These are phyloP conservation scores for Holacanthella duospinosa DNA, from an alignment of 2,888 invertebrate genomes.

Conservation along the genomic window DNA sequence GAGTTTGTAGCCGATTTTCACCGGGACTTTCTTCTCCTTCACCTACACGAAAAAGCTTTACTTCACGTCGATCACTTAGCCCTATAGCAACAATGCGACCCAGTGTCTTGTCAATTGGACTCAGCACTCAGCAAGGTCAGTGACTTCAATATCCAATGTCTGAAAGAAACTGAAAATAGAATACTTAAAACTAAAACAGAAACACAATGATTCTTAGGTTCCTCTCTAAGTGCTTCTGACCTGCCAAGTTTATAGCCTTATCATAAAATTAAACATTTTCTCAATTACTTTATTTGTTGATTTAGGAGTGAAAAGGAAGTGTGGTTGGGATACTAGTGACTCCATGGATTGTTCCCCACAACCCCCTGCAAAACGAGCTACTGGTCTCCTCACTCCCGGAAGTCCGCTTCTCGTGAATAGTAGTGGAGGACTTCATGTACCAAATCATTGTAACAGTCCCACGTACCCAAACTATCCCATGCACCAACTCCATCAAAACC, in stretches of 20 bases:
- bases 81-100: constrained; percentile 36
- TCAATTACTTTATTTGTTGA: not conserved
- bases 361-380: constrained; percentile 35
- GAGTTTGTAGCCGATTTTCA: constrained; percentile 29
- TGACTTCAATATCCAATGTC: not conserved
- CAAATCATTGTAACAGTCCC: not conserved
- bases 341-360: constrained; percentile 37
- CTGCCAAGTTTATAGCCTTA: not conserved
- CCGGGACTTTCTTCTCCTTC: constrained; percentile 35
- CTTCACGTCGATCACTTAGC: constrained; percentile 33
- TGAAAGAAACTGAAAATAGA: too few relatives aligned
- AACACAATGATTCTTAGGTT: too few relatives aligned
- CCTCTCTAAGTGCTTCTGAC: too few relatives aligned
- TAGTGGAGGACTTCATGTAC: not conserved
- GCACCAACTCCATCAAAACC: constrained; percentile 16
- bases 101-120: constrained; percentile 28
- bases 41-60: constrained; percentile 37
- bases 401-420: not conserved
- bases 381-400: constrained; percentile 22
- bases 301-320: constrained; percentile 36
- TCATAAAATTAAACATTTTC: not conserved
- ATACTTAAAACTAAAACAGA: too few relatives aligned
- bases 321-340: constrained; percentile 34
- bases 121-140: constrained; percentile 10
- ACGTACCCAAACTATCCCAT: not conserved